Evolutionary conservation across 2,113 vertebrate species (phyloP).

Genomic region (Oostethus manadensis): DNA sequence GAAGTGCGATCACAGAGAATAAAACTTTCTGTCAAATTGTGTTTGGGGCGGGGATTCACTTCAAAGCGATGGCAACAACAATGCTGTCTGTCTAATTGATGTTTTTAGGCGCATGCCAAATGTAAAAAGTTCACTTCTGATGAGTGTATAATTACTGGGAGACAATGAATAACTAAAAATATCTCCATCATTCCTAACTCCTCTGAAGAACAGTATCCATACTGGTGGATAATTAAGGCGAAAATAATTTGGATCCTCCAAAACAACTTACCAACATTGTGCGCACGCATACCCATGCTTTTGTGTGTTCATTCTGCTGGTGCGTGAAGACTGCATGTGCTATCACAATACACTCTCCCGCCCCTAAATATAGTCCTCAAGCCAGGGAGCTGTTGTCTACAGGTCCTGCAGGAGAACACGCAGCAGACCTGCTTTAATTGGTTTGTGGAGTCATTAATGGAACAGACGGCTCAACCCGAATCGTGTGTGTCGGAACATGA

Average conservation of each 20-base stretch:
- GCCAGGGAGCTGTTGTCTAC: slow-evolving; percentile 25
- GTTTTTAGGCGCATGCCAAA: slow-evolving; percentile 61
- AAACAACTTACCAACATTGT: slow-evolving; percentile 48
- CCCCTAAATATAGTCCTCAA: slow-evolving; percentile 53
- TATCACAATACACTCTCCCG: slow-evolving; percentile 12
- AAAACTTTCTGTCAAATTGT: slow-evolving; percentile 58
- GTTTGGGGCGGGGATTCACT: slow-evolving; percentile 56
- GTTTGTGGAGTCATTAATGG: slow-evolving; percentile 58
- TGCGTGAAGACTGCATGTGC: slow-evolving; percentile 11
- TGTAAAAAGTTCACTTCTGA: slow-evolving; percentile 64
- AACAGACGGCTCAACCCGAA: slow-evolving; percentile 36
- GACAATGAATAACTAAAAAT: slow-evolving; percentile 66
- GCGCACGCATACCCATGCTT: slow-evolving; percentile 7
- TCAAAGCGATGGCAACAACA: slow-evolving; percentile 64
- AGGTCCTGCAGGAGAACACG: slow-evolving; percentile 47
- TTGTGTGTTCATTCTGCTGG: slow-evolving; percentile 29
- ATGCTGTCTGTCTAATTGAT: slow-evolving; percentile 66
- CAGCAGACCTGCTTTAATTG: slow-evolving; percentile 58
- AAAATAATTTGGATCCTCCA: slow-evolving; percentile 62
- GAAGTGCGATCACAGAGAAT: slow-evolving; percentile 27
- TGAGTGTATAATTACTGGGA: slow-evolving; percentile 65
- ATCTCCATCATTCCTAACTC: slow-evolving; percentile 62
- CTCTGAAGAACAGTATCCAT: slow-evolving; percentile 65
- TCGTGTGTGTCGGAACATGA: slow-evolving; percentile 11
- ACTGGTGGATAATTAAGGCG: slow-evolving; percentile 67